phyloP scores from a whole-genome alignment of 2,113 vertebrate species.

The Acanthisitta chloris region DNA sequence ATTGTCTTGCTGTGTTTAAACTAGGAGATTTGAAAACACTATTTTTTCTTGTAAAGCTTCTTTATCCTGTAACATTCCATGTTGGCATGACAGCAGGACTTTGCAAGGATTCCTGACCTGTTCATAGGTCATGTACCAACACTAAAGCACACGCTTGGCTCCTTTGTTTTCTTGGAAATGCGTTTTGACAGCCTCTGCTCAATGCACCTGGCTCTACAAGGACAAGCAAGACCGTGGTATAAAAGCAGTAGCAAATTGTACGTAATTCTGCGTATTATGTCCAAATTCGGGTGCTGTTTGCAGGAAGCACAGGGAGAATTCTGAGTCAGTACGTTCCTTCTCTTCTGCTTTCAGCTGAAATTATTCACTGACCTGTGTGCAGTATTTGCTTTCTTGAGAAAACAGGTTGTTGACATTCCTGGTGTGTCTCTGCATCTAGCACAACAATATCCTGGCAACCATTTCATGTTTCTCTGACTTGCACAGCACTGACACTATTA shows the following conservation, averaged over 20 bases:
- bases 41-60: not conserved
- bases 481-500: not conserved
- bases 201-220: not conserved
- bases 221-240: not conserved
- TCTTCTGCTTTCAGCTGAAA: not conserved
- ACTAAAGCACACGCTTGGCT: not conserved
- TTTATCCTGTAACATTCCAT: not conserved
- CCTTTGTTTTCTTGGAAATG: not conserved
- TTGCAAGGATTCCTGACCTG: not conserved
- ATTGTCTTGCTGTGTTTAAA: not conserved
- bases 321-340: not conserved
- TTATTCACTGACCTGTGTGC: not conserved
- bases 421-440: not conserved
- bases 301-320: not conserved
- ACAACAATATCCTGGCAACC: not conserved
- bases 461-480: not conserved
- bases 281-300: not conserved
- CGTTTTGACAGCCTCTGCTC: not conserved
- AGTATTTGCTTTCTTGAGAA: not conserved
- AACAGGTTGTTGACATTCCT: not conserved
- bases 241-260: not conserved
- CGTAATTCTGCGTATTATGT: not conserved
- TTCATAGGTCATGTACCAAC: not conserved
- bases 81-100: not conserved
- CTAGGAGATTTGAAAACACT: not conserved